These are phyloP conservation scores for Lasioglossum calceatum DNA, from an alignment of 2,888 invertebrate species.

Conservation along the genomic window DNA sequence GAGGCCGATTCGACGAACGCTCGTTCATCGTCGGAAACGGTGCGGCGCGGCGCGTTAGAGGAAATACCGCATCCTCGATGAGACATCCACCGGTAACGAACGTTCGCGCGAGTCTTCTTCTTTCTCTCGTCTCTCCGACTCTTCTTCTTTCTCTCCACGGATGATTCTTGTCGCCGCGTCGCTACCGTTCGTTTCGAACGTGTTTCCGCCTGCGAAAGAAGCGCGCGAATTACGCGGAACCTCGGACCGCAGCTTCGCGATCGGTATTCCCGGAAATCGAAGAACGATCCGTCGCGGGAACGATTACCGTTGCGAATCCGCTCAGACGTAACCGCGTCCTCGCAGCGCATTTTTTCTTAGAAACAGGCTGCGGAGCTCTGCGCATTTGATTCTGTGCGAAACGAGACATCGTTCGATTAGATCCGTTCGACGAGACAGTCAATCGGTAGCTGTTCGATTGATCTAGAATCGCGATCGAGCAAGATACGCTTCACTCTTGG, in stretches of 20 bases:
- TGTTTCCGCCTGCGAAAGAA: neutral
- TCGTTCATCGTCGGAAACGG: conserved; percentile 58
- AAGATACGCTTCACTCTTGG: too few relatives aligned
- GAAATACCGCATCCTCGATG: conserved; percentile 69
- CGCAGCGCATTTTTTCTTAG: neutral
- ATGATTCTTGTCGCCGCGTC: neutral
- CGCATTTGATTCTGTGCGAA: neutral
- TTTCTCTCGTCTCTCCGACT: neutral
- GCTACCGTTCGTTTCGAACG: neutral
- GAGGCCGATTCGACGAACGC: conserved; percentile 67
- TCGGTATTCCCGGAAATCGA: conserved; percentile 73
- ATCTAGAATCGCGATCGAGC: neutral
- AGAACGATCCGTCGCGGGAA: conserved; percentile 34
- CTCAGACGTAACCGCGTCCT: conserved; percentile 5
- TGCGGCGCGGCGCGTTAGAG: conserved; percentile 54
- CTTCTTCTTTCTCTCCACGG: neutral
- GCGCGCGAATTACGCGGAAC: conserved; percentile 69
- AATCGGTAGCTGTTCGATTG: neutral
- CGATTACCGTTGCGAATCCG: conserved; percentile 15
- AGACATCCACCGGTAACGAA: conserved; percentile 65
- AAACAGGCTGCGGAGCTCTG: neutral
- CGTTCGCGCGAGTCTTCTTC: conserved; percentile 26
- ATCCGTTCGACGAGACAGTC: neutral
- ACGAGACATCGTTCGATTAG: neutral
- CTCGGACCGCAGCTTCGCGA: conserved; percentile 56